Conservation (phyloP, 2,888 invertebrate species). For the Ochropacha duplaris region DNA sequence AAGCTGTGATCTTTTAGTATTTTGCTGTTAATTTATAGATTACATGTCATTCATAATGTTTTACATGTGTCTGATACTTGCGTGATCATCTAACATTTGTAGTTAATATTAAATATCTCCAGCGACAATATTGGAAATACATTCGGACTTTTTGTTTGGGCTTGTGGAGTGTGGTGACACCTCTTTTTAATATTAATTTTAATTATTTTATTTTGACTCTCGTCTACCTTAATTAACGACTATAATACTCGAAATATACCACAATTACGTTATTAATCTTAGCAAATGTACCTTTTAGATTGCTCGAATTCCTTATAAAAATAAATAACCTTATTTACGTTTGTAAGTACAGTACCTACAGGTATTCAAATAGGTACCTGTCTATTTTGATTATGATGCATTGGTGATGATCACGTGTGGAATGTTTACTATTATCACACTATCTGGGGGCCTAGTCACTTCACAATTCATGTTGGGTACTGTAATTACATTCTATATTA, state of each 20-base stretch:
- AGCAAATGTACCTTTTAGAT: constrained; percentile 36
- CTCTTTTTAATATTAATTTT: constrained; percentile 12
- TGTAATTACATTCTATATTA: constrained; percentile 36
- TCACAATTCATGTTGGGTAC: constrained; percentile 37
- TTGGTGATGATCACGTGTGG: constrained; percentile 12
- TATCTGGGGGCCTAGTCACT: constrained; percentile 47
- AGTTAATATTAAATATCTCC: background rate
- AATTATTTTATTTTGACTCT: constrained; percentile 17
- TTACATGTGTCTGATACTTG: background rate
- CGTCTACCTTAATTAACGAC: constrained; percentile 19
- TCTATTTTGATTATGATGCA: constrained; percentile 17
- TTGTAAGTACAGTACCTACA: constrained; percentile 45
- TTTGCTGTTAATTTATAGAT: constrained; percentile 52
- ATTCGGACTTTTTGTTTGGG: constrained; percentile 2
- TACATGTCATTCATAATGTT: constrained; percentile 17
- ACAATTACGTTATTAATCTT: constrained; percentile 36
- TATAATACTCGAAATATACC: constrained; percentile 46
- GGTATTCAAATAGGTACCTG: background rate
- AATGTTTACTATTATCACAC: constrained; percentile 30
- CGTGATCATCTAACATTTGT: background rate
- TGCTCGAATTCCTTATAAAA: constrained; percentile 46
- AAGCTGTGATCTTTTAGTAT: constrained; percentile 65
- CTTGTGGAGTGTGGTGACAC: constrained; percentile 13
- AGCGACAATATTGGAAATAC: background rate
- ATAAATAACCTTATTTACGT: constrained; percentile 31